Evolutionary conservation across 2,797 vertebrate species (phyloP).

Genomic region (Enteromius unitaeniatus): DNA sequence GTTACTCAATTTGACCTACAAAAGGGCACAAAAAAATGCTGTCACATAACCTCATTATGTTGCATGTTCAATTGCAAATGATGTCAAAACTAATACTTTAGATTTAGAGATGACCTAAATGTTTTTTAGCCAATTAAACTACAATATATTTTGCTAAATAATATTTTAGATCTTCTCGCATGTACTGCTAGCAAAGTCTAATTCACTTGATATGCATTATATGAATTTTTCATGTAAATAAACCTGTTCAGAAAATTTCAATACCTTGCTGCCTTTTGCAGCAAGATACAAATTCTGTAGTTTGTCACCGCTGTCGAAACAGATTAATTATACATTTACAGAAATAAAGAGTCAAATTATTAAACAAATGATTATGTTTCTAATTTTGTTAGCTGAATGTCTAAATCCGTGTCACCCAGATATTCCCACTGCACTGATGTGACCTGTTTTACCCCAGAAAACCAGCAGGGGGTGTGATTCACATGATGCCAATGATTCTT

Average conservation of each 20-base stretch:
- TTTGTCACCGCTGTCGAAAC: not conserved
- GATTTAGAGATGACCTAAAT: not conserved
- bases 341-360: not conserved
- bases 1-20: too few species aligned
- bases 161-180: not conserved
- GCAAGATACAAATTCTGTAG: not conserved
- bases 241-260: not conserved
- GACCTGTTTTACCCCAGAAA: not conserved
- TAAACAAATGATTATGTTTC: not conserved
- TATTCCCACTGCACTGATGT: not conserved
- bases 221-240: not conserved
- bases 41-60: slow-evolving; percentile 2
- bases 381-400: not conserved
- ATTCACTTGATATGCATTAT: not conserved
- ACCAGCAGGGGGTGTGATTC: slow-evolving; percentile 37
- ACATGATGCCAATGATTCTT: not conserved
- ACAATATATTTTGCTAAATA: not conserved
- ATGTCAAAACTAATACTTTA: not conserved
- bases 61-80: not conserved
- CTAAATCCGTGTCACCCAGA: not conserved
- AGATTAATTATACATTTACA: not conserved
- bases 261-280: not conserved
- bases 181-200: not conserved
- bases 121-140: too few species aligned
- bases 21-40: too few species aligned